Conservation (phyloP, 2,113 vertebrate genomes). For the Mustelus asterias region DNA sequence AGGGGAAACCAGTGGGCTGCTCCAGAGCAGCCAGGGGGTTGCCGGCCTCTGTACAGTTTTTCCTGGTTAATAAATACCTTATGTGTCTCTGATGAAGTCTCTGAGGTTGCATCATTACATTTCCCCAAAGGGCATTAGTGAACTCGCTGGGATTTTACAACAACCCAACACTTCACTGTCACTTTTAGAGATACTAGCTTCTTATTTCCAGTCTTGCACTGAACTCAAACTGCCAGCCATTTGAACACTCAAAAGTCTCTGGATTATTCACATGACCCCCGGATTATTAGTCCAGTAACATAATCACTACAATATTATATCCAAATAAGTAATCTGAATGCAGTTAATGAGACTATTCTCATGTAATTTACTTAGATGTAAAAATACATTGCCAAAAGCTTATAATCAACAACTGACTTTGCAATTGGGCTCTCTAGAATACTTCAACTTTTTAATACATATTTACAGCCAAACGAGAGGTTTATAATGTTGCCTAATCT, state of each 20-base stretch:
- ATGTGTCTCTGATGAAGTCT: too few relatives aligned
- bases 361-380: neutral
- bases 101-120: too few relatives aligned
- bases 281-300: neutral
- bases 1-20: too few relatives aligned
- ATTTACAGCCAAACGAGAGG: neutral
- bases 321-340: neutral
- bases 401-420: neutral
- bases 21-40: too few relatives aligned
- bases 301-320: neutral
- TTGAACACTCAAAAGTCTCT: neutral
- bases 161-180: too few relatives aligned
- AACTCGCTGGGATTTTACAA: too few relatives aligned
- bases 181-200: too few relatives aligned
- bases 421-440: neutral
- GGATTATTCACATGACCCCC: neutral
- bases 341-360: neutral
- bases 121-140: too few relatives aligned
- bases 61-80: too few relatives aligned
- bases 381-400: neutral
- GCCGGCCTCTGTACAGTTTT: too few relatives aligned
- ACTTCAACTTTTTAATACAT: neutral
- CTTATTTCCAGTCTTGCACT: neutral
- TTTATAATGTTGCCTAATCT: neutral
- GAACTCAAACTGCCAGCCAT: neutral